These are phyloP conservation scores for Periophthalmus magnuspinnatus DNA, from an alignment of 2,797 vertebrate species.

Conservation along the genomic window DNA sequence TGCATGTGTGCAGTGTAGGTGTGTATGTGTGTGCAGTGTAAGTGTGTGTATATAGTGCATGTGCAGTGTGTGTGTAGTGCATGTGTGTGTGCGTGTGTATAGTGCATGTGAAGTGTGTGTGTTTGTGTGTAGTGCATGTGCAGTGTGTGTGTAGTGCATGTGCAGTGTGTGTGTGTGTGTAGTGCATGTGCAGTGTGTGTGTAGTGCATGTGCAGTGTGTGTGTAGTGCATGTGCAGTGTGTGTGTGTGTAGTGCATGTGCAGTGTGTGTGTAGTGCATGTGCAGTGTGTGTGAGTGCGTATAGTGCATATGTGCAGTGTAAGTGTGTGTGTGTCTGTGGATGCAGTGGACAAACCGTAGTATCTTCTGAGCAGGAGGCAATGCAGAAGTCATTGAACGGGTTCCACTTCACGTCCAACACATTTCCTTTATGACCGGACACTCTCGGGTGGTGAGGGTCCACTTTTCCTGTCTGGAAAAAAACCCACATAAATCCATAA, in stretches of 20 bases:
- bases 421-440: slow-evolving; percentile 88
- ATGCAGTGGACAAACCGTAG: slow-evolving; percentile 78
- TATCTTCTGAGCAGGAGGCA: slow-evolving; percentile 93
- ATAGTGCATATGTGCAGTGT: too few relatives aligned
- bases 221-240: background rate
- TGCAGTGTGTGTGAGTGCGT: too few relatives aligned
- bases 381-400: slow-evolving; percentile 92
- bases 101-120: too few relatives aligned
- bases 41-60: too few relatives aligned
- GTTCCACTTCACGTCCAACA: slow-evolving; percentile 95
- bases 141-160: too few relatives aligned
- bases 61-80: too few relatives aligned
- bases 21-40: background rate
- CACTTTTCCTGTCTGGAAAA: slow-evolving; percentile 87
- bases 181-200: too few relatives aligned
- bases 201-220: too few relatives aligned
- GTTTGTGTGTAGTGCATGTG: background rate
- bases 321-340: slow-evolving; percentile 1
- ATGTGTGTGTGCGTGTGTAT: too few relatives aligned
- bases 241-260: background rate
- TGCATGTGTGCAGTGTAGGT: background rate
- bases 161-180: background rate
- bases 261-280: too few relatives aligned
- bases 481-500: slow-evolving; percentile 20
- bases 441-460: slow-evolving; percentile 89